Evolutionary conservation across 1,140 invertebrate genomes (phyloP), one percentile per base, ranked within the genome.

Genomic region (Zaprionus ornatus): DNA sequence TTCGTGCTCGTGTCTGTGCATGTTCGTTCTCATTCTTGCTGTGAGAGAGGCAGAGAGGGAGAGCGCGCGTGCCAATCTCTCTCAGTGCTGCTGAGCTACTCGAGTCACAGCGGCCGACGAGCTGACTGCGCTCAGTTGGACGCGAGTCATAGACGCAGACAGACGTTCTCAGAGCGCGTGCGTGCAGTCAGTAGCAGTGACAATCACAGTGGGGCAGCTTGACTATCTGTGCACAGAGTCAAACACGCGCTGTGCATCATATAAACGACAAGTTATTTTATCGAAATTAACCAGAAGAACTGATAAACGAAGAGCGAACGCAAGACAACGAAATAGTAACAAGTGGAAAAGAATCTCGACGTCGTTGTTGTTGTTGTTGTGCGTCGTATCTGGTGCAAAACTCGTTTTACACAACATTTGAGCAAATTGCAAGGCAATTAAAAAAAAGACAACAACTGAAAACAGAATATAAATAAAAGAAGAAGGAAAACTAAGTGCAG

Each of bases 151-250:
- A 72, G 75, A 57, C 56, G 52, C 57, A 67, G 52, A 45, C 81
- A 23, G 85, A 74, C 79, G 85, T 85, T 25, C 4, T 25, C 19
- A 70, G 55, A 65, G 73, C 77, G 84, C 84, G 80, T 87, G 83
- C 83, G 83, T 82, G 75, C 54, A 65, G 75, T 60, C 32, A 56
- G n/a, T 45, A 57, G 50, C 62, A 9, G 27, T 12, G 55, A n/a
- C 21, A 35, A 57, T 57, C 27, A n/a, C 50, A 66, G 64, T 66
- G 40, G 40, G 40, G n/a, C 40, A 48, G 19, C 54, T 35, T 15
- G 25, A 15, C 15, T 55, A 45, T 17, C 40, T 17, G 17, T n/a
- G n/a, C n/a, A n/a, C 17, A 21, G 17, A 54, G 37, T 48, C n/a
- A 13, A 52, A 68, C 55, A 73, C 59, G 50, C 52, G 71, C 35